Conservation (phyloP, 2,888 invertebrate species). For the Coremacera marginata region DNA sequence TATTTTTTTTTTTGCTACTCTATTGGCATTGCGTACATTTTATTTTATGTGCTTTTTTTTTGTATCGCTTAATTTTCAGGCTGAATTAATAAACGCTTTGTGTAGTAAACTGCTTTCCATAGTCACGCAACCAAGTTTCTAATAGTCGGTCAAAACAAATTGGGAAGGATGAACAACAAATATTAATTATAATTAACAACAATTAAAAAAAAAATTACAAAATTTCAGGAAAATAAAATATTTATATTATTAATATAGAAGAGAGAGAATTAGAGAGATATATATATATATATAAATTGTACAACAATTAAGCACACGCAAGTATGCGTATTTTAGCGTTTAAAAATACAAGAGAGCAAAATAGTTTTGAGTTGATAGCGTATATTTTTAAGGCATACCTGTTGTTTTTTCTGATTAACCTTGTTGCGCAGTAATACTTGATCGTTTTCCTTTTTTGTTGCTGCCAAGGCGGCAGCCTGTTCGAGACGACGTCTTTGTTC, state of each 20-base stretch:
- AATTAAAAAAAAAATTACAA: constrained; percentile 4
- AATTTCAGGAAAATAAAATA: background rate
- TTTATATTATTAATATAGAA: background rate
- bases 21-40: background rate
- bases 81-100: constrained; percentile 54
- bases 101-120: constrained; percentile 65
- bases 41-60: background rate
- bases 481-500: constrained; percentile 91
- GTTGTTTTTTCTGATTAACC: constrained; percentile 89
- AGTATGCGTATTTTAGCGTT: background rate
- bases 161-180: constrained; percentile 1
- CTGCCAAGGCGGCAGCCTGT: constrained; percentile 83
- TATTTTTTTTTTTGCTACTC: constrained; percentile 20
- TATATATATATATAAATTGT: background rate
- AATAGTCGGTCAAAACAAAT: constrained; percentile 37
- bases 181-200: constrained; percentile 21
- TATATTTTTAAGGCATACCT: constrained; percentile 74
- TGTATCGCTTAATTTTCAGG: constrained; percentile 45
- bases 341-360: background rate
- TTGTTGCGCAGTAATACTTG: constrained; percentile 81
- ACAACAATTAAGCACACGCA: background rate
- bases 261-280: background rate
- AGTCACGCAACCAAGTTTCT: constrained; percentile 69
- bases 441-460: constrained; percentile 77
- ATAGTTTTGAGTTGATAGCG: background rate